Base-by-base conservation (phyloP, 2,113 vertebrate species). In the Boulengeromyrus knoepffleri region DNA sequence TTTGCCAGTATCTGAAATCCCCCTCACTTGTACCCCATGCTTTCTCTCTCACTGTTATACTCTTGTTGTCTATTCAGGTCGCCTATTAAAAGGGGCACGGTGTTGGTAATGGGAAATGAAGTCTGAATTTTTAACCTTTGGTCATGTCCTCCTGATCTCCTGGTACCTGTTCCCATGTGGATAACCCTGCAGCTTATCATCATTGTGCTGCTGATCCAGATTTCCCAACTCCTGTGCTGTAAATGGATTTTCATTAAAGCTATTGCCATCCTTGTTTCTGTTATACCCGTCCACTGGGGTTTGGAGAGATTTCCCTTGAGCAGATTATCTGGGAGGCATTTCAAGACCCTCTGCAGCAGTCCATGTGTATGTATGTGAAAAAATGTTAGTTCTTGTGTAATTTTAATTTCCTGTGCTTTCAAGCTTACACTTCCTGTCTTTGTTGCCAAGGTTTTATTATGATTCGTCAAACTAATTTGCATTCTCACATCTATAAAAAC, bases 361-460 rank as follows among this genome's bases (percentile, higher is more conserved):
- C 21, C 90, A 88, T 89, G 45, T 31, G 66, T 92, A 80, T 85
- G 19, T 47, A 21, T 47, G 58, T 87, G 47, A 27, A 58, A 70
- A 52, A 92, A 47, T 90, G 89, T 58, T 90, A 85, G 87, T 19
- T 8, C 53, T 91, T 91, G 89, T 88, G 56, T 70, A 92, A 85
- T 90, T 89, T 91, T 84, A 90, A 90, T 93, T 93, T 94, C 90
- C 92, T 92, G 91, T 90, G n/a, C 92, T 92, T 92, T 92, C 66
- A 93, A 91, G 92, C 88, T 36, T 92, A 88, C 85, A 91, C 90
- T 42, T 93, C 94, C 92, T 93, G 92, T 77, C 89, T 62, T 88
- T 88, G 93, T 94, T 90, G 84, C 52, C 12, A 31, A 56, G 88
- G 80, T 84, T 84, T 46, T 84, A 84, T 45, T 42, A 45, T 84